A percentile compares a stretch with the other conserved stretches of the same genome.
Evolutionary conservation across 2,888 invertebrate species (phyloP).

Genomic region (Apamea epomidion): DNA sequence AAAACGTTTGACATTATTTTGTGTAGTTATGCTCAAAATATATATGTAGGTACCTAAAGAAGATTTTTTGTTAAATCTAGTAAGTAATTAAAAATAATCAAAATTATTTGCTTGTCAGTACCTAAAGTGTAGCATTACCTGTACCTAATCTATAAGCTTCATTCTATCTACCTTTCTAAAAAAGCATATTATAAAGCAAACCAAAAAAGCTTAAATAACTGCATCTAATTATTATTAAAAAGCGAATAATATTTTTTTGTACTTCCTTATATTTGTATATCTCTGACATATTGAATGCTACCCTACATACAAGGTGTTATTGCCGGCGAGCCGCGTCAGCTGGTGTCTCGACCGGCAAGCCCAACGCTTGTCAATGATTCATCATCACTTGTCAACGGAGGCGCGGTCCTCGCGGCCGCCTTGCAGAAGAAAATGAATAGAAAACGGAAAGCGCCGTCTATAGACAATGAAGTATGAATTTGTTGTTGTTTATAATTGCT

Average conservation of each 20-base stretch:
- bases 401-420: constrained; percentile 95
- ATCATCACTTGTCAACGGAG: constrained; percentile 93
- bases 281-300: constrained; percentile 28
- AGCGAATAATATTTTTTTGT: background rate
- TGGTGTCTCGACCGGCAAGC: constrained; percentile 86
- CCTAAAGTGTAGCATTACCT: background rate
- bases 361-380: constrained; percentile 83
- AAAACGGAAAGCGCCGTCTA: constrained; percentile 93
- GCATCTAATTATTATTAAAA: background rate
- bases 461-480: constrained; percentile 84
- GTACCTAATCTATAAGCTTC: too few species aligned
- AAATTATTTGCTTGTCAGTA: background rate
- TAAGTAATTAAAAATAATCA: too few species aligned
- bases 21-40: background rate
- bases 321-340: constrained; percentile 82
- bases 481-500: background rate
- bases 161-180: background rate
- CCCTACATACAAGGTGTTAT: constrained; percentile 62
- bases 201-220: background rate
- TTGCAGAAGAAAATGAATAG: constrained; percentile 96
- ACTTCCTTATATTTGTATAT: background rate
- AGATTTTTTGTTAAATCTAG: too few species aligned
- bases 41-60: too few species aligned
- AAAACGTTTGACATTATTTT: background rate
- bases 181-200: background rate